phyloP scores from a whole-genome alignment of 2,797 vertebrate genomes.

The Mormyrus proboscirostris region DNA sequence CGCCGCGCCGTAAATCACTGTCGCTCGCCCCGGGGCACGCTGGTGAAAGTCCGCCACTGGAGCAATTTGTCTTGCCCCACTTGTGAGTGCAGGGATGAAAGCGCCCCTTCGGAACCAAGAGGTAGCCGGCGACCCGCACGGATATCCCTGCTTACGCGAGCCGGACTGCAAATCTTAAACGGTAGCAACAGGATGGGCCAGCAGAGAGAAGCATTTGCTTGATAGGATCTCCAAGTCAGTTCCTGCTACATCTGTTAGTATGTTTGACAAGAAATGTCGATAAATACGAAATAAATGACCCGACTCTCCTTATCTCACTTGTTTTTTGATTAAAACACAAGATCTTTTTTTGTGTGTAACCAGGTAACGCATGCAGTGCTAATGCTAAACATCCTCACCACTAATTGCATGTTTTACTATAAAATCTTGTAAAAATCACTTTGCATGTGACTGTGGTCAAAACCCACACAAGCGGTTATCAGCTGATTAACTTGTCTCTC shows the following conservation, averaged over 20 bases:
- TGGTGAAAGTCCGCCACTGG: constrained; percentile 20
- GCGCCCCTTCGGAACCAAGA: constrained; percentile 34
- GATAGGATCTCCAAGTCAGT: not conserved
- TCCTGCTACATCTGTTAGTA: not conserved
- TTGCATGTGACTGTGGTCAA: not conserved
- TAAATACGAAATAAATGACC: not conserved
- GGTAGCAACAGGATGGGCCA: too few relatives aligned
- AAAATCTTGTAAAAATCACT: not conserved
- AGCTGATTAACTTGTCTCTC: not conserved
- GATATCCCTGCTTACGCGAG: constrained; percentile 1
- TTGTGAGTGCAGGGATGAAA: constrained; percentile 21
- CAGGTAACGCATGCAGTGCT: not conserved
- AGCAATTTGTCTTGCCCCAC: constrained; percentile 23
- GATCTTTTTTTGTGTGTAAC: not conserved
- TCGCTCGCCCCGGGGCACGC: constrained; percentile 24
- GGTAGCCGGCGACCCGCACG: constrained; percentile 17
- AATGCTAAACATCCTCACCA: not conserved
- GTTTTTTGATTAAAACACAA: not conserved
- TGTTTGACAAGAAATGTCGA: not conserved
- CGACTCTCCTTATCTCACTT: not conserved
- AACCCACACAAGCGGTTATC: too few relatives aligned
- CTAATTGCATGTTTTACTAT: not conserved
- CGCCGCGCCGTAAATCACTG: constrained; percentile 30
- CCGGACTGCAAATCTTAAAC: not conserved
- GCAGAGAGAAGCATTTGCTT: not conserved